Conservation (phyloP, 2,888 invertebrate species). For the Amblyjoppa fuscipennis region DNA sequence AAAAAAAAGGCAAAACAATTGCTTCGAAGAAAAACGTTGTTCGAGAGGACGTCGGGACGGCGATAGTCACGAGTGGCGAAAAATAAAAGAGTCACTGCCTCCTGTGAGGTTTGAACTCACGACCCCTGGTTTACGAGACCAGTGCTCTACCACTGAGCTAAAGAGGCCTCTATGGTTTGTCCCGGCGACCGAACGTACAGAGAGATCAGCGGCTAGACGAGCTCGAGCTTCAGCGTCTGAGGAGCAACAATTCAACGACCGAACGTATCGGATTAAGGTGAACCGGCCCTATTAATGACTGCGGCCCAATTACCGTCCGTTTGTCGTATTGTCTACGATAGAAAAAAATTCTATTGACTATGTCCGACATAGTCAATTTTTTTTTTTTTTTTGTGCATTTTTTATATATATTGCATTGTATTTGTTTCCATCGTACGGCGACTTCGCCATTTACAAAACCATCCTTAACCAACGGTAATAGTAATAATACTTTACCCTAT, state of each 20-base stretch:
- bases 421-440: no score
- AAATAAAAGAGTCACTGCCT: slow-evolving; percentile 86
- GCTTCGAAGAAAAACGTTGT: slow-evolving; percentile 37
- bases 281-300: no score
- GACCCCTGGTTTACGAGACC: slow-evolving; percentile 96
- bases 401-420: no score
- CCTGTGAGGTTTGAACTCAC: slow-evolving; percentile 95
- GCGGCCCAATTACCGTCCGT: no score
- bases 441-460: no score
- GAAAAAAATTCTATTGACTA: no score
- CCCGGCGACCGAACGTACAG: slow-evolving; percentile 31
- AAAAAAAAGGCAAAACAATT: slow-evolving; percentile 21
- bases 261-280: no score
- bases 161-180: slow-evolving; percentile 87
- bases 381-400: no score
- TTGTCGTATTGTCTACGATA: no score
- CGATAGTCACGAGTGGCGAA: slow-evolving; percentile 39
- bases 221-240: neutral
- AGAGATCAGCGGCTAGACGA: neutral
- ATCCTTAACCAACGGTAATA: no score
- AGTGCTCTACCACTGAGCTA: slow-evolving; percentile 95
- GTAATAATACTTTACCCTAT: no score
- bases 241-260: neutral
- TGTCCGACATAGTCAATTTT: no score
- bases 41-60: neutral